Conservation (phyloP, 2,888 invertebrate genomes). For the Melolontha melolontha region DNA sequence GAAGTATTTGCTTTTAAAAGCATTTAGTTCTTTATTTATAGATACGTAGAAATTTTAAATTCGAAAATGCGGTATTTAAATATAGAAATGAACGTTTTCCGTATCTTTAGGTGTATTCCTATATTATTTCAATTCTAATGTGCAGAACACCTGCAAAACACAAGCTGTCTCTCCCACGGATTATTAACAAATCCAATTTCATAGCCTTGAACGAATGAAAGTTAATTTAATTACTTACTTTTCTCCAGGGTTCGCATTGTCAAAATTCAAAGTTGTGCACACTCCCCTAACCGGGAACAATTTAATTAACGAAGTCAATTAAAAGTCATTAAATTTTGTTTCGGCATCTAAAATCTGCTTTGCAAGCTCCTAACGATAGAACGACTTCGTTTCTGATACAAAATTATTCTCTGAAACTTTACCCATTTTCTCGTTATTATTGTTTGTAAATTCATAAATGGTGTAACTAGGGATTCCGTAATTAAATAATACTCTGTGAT, state of each 20-base stretch:
- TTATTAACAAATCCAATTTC: constrained; percentile 7
- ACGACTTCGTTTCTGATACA: constrained; percentile 17
- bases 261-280: constrained; percentile 13
- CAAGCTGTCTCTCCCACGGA: background rate
- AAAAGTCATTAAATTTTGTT: constrained; percentile 35
- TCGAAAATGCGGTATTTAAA: too few relatives aligned
- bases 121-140: too few relatives aligned
- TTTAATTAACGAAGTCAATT: constrained; percentile 35
- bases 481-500: too few relatives aligned
- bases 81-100: background rate
- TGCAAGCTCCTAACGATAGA: constrained; percentile 7
- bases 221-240: constrained; percentile 31
- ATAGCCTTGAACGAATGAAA: constrained; percentile 15
- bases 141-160: background rate
- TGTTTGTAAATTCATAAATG: too few relatives aligned
- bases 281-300: background rate
- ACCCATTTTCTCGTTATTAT: too few relatives aligned
- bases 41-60: too few relatives aligned
- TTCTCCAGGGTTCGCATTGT: constrained; percentile 11
- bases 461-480: too few relatives aligned
- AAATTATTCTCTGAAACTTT: background rate
- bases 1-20: too few relatives aligned
- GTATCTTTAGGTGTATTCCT: background rate
- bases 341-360: constrained; percentile 20
- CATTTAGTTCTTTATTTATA: too few relatives aligned